Evolutionary conservation across 1,140 invertebrate species (phyloP), one percentile per base, ranked within the genome.

Genomic region (Agraylea sexmaculata): DNA sequence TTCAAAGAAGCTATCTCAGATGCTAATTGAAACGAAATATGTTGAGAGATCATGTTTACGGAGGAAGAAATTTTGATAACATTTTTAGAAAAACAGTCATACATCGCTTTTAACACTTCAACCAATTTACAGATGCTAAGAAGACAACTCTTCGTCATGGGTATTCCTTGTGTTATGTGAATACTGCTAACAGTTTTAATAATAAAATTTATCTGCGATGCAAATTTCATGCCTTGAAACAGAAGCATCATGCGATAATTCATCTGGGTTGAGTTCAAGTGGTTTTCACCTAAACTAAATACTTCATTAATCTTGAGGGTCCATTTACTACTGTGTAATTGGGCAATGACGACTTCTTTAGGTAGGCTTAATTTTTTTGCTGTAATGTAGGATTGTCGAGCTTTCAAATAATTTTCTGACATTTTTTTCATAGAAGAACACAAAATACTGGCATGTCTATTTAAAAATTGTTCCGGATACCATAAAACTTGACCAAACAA

Each of bases 51-150:
- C 55, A 81, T 73, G 45, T 74, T 72, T 43, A 69, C 63, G 27
- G 72, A 74, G 54, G 74, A 73, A 21, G 70, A 59, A 22, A 75
- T 70, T 45, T 63, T 53, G 44, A 71, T 58, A 39, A 69, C 68
- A 55, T 83, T 70, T 31, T 74, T 60, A 3, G 66, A 70, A 32
- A 80, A 71, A 8, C 58, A 73, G 42, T 72, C 71, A 57, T 83
- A 74, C 49, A 91, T 71, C 11, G 75, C 73, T 64, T 90, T 90
- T 6, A 93, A 62, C 8, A 88, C 61, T 60, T 93, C 87, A 21
- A 89, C 70, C 8, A 92, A 62, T 55, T 77, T 73, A 64, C 87
- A 93, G 19, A 94, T 60, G 12, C 73, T 70, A 25, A 83, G 66
- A 3, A 89, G 75, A 23, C 78, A 73, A 17, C 74, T 77, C 58